Evolutionary conservation across 2,797 vertebrate genomes (phyloP), one percentile per base, ranked within the genome.

Genomic region (Halcyon smyrnensis): DNA sequence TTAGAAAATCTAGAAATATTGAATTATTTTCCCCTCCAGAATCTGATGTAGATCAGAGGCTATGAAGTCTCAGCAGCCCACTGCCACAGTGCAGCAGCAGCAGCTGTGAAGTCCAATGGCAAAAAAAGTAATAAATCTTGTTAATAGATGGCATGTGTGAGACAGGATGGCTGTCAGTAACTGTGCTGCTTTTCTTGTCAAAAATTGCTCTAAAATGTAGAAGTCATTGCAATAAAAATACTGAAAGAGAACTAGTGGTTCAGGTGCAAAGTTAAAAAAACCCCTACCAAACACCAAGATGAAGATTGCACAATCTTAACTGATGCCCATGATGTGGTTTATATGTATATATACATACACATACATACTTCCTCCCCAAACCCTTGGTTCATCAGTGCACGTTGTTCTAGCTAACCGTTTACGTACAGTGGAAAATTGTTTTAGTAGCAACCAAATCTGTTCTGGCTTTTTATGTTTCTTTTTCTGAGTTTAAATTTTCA

Each of bases 71-170:
- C 50, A 69, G 32, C 28, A 76, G 54, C 39, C 41, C 45, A 64
- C 37, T 0, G 0, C 36, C 32, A 76, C 20, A 25, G 39, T 65
- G 37, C 37, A 39, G 57, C 45, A 79, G 56, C 28, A 46, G 80
- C 74, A 91, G 54, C 59, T 90, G 41, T 93, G 77, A 95, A 92
- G 71, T 84, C 70, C 67, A 77, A 50, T 81, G 69, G 56, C 46
- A 78, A 83, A 91, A 50, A 70, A 41, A 45, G 67, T 62, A 4
- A 69, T 57, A 51, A 69, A 75, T 81, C 77, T 57, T 93, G 37
- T 71, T 92, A 76, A 79, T 45, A 90, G 81, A 82, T 60, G 46
- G 23, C 69, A 36, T 34, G 5, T 84, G 54, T 74, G 80, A 89
- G 74, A 60, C 53, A 56, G 41, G 39, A 50, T 62, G 62, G 37